phyloP scores from a whole-genome alignment of 2,888 invertebrate genomes.

The Lomographa bimaculata region DNA sequence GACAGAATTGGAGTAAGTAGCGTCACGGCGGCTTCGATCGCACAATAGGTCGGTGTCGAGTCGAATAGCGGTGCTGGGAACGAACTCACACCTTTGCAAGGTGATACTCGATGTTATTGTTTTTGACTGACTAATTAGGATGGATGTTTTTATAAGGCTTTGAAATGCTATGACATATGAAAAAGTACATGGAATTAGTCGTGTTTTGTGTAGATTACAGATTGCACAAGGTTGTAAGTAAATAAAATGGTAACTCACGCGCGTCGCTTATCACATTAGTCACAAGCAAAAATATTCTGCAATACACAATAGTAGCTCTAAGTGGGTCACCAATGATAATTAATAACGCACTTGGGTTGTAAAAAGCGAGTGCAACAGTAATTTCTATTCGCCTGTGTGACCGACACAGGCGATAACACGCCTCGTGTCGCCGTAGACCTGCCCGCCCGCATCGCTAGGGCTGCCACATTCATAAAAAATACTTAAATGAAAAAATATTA shows the following conservation, averaged over 20 bases:
- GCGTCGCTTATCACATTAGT: slow-evolving; percentile 20
- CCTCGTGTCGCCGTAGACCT: slow-evolving; percentile 64
- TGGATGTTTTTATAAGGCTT: slow-evolving; percentile 46
- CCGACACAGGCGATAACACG: slow-evolving; percentile 71
- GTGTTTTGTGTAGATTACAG: slow-evolving; percentile 10
- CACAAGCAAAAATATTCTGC: slow-evolving; percentile 33
- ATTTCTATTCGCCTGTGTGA: slow-evolving; percentile 68
- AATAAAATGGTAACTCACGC: slow-evolving; percentile 32
- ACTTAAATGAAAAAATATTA: neutral
- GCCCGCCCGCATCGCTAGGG: slow-evolving; percentile 54
- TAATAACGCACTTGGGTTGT: slow-evolving; percentile 50
- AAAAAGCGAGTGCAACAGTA: slow-evolving; percentile 61
- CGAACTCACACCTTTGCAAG: slow-evolving; percentile 72
- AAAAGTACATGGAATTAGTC: slow-evolving; percentile 11
- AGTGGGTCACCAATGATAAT: slow-evolving; percentile 46
- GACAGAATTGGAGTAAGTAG: slow-evolving; percentile 84
- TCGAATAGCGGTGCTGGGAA: slow-evolving; percentile 79
- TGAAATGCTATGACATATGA: slow-evolving; percentile 20
- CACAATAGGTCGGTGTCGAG: slow-evolving; percentile 77
- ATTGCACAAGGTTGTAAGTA: slow-evolving; percentile 1
- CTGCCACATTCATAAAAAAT: slow-evolving; percentile 40
- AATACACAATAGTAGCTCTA: slow-evolving; percentile 36
- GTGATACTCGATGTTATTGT: slow-evolving; percentile 74
- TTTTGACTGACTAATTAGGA: slow-evolving; percentile 73
- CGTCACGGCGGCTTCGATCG: slow-evolving; percentile 80